Evolutionary conservation across 1,140 invertebrate genomes (phyloP).

Genomic region (Sarcophaga peregrina): DNA sequence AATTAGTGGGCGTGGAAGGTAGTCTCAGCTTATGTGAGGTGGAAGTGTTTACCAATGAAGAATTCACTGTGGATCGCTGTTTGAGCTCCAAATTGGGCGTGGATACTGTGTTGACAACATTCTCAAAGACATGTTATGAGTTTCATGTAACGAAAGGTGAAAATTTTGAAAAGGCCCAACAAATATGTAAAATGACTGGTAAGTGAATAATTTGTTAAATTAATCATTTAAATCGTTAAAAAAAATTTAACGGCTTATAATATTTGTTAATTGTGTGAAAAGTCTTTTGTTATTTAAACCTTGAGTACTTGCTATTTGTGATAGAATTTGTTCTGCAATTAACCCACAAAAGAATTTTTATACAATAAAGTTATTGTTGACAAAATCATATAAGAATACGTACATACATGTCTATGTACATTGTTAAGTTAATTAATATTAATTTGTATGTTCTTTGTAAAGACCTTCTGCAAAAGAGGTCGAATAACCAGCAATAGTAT

Average conservation of each 20-base stretch:
- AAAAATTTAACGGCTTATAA: neutral
- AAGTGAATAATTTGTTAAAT: constrained; percentile 41
- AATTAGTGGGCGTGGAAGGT: constrained; percentile 89
- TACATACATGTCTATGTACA: neutral
- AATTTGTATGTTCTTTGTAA: neutral
- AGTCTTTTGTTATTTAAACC: neutral
- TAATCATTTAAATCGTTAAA: neutral
- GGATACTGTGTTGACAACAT: constrained; percentile 81
- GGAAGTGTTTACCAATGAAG: constrained; percentile 91
- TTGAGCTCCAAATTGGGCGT: constrained; percentile 75
- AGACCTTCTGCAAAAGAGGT: neutral
- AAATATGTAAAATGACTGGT: constrained; percentile 77
- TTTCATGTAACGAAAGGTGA: constrained; percentile 84
- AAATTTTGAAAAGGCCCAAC: constrained; percentile 81
- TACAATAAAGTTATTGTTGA: neutral
- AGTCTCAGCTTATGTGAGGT: constrained; percentile 91
- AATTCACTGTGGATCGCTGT: constrained; percentile 85
- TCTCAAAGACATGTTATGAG: constrained; percentile 89
- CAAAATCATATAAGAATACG: neutral
- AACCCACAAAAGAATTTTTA: neutral
- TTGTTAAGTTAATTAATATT: neutral
- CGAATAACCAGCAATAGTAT: neutral
- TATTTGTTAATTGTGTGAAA: neutral
- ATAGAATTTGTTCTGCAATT: neutral
- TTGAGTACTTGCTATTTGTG: neutral